phyloP scores from a whole-genome alignment of 2,113 vertebrate genomes.

The Thinocorus orbignyianus region DNA sequence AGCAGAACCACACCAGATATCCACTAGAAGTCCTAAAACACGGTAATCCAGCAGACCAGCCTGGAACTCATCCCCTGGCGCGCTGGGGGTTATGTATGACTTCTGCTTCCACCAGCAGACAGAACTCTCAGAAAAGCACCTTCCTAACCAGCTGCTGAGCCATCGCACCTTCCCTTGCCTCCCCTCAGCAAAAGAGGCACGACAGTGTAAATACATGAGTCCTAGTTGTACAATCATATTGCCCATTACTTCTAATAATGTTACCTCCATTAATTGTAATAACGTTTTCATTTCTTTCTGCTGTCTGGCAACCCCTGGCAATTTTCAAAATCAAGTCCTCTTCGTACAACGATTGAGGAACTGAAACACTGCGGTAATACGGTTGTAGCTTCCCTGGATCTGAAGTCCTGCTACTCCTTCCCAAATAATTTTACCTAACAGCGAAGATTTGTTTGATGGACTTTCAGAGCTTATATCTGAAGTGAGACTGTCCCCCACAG shows the following conservation, averaged over 20 bases:
- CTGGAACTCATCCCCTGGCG: not conserved
- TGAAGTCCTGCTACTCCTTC: not conserved
- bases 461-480: not conserved
- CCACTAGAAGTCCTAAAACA: not conserved
- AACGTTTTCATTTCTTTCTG: conserved; percentile 34
- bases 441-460: not conserved
- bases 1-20: not conserved
- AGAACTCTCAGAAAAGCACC: not conserved
- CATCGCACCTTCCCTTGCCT: not conserved
- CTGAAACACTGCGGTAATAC: not conserved
- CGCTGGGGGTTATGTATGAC: rapidly evolving
- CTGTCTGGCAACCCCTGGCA: conserved; percentile 29
- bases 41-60: not conserved
- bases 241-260: conserved; percentile 53
- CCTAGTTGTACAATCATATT: conserved; percentile 12
- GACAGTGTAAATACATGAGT: not conserved
- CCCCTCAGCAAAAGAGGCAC: not conserved
- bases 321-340: conserved; percentile 51
- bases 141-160: not conserved
- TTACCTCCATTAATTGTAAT: conserved; percentile 37
- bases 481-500: not conserved
- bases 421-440: not conserved
- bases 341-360: not conserved
- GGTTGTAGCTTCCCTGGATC: not conserved
- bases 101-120: not conserved